phyloP scores from a whole-genome alignment of 2,888 invertebrate genomes.

The Aquatica leii region DNA sequence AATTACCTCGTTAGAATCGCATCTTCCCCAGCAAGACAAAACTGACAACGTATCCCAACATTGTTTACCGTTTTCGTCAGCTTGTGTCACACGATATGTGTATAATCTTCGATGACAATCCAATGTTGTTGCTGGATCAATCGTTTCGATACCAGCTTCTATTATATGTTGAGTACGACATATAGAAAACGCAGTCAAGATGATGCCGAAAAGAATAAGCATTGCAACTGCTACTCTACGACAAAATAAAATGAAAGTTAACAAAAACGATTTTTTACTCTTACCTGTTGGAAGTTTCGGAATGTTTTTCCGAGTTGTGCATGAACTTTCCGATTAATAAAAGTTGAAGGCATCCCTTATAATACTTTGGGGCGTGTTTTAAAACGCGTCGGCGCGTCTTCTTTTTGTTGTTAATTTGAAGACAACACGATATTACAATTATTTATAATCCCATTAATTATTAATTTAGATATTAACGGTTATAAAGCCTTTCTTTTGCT shows the following conservation, averaged over 20 bases:
- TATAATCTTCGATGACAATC: constrained; percentile 74
- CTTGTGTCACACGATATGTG: constrained; percentile 71
- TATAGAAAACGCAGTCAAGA: constrained; percentile 8
- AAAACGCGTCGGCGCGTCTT: constrained; percentile 39
- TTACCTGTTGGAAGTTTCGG: constrained; percentile 27
- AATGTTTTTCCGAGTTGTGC: constrained; percentile 33
- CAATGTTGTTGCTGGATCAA: constrained; percentile 62
- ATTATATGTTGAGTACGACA: constrained; percentile 43
- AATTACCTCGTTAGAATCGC: constrained; percentile 82
- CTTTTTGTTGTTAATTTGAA: neutral
- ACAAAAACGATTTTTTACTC: neutral
- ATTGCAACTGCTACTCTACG: constrained; percentile 15
- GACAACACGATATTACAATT: too few relatives aligned
- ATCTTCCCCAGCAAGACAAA: constrained; percentile 82
- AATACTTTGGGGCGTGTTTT: constrained; percentile 46
- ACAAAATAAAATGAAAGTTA: too few relatives aligned
- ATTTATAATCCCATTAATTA: too few relatives aligned
- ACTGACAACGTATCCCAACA: constrained; percentile 82
- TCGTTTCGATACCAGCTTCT: constrained; percentile 44
- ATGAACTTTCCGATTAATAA: constrained; percentile 52
- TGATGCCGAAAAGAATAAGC: constrained; percentile 21
- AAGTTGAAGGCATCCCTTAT: constrained; percentile 49
- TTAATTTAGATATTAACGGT: too few relatives aligned
- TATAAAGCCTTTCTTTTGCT: too few relatives aligned
- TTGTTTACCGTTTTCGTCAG: constrained; percentile 69